Percentiles rank a stretch among this genome's conserved stretches.
phyloP scores from a whole-genome alignment of 1,140 invertebrate species.

The Trigoniulus corallinus region DNA sequence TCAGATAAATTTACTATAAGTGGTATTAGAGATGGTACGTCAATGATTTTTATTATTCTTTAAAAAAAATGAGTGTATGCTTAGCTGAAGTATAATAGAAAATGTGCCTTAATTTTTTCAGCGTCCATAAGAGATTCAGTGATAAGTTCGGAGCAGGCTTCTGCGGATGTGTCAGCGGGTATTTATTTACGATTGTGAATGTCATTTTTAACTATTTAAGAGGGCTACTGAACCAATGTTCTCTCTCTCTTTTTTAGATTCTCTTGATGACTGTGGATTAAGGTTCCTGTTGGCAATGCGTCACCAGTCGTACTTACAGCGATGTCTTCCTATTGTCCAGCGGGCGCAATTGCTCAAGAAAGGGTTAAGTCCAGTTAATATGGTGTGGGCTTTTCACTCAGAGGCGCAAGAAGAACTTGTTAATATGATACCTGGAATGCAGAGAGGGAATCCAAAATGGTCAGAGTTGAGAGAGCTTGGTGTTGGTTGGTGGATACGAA shows the following conservation, averaged over 20 bases:
- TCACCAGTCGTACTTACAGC: slow-evolving; percentile 86
- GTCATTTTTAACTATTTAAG: background rate
- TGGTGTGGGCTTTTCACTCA: slow-evolving; percentile 98
- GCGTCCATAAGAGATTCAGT: background rate
- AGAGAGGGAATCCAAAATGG: slow-evolving; percentile 53
- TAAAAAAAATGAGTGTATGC: too few relatives aligned
- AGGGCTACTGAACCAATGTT: too few relatives aligned
- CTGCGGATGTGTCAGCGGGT: background rate
- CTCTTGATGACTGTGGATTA: slow-evolving; percentile 92
- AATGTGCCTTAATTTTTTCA: background rate
- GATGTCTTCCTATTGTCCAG: slow-evolving; percentile 76
- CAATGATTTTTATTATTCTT: background rate
- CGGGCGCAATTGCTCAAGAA: slow-evolving; percentile 67
- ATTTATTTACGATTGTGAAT: background rate
- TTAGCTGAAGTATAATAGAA: too few relatives aligned
- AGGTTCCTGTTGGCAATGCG: slow-evolving; percentile 93
- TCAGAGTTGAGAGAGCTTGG: slow-evolving; percentile 78
- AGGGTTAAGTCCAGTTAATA: slow-evolving; percentile 78
- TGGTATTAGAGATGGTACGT: background rate
- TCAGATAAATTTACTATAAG: slow-evolving; percentile 11
- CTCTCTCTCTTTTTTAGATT: slow-evolving; percentile 39
- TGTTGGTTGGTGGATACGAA: slow-evolving; percentile 92
- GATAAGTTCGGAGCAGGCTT: background rate
- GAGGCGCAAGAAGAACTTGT: slow-evolving; percentile 93
- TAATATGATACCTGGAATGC: slow-evolving; percentile 66